Base-by-base conservation (phyloP, 2,888 invertebrate species). In the Amiota communis region DNA sequence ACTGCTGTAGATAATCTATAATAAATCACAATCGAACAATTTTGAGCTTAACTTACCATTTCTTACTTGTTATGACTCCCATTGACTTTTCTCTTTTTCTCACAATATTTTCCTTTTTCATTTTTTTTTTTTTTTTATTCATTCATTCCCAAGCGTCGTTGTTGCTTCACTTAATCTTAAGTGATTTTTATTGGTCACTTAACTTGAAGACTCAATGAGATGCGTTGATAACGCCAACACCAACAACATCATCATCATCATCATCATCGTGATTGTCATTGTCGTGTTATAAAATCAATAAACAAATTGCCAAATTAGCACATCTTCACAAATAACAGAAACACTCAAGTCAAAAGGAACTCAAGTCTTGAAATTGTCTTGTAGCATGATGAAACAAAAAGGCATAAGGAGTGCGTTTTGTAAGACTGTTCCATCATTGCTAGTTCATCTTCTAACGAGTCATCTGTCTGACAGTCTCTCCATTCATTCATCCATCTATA, bases 131-230 rank as follows among this genome's bases (percentile, higher is more conserved):
- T 20, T 2, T 36, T 36, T 2, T 36, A 36, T 36, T 36, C 36
- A 36, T n/a, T 63, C 10, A 36, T 15, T 46, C 36, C 46, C 51
- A 53, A 63, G 75, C 79, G 81, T 80, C 79, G 81, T 80, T 75
- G 72, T 80, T 78, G 75, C 77, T 13, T 17, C 59, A 82, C 82
- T 85, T 86, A 77, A 80, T 84, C 86, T 78, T 80, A 86, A 83
- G 82, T 86, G 86, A 86, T 86, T 86, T 85, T 86, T 86, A 83
- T 83, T 83, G 83, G 80, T 84, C 86, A 83, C 86, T 83, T 85
- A 84, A 83, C 78, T 65, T 65, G 15, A 65, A 63, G 36, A n/a
- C 15, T 47, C 53, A n/a, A n/a, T 36, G 36, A 36, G 36, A 36
- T 36, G 36, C 36, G 36, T 36, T 36, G 36, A 36, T 36, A 36